These are phyloP conservation scores for Gibbula magus DNA, from an alignment of 2,888 invertebrate species.

Conservation along the genomic window DNA sequence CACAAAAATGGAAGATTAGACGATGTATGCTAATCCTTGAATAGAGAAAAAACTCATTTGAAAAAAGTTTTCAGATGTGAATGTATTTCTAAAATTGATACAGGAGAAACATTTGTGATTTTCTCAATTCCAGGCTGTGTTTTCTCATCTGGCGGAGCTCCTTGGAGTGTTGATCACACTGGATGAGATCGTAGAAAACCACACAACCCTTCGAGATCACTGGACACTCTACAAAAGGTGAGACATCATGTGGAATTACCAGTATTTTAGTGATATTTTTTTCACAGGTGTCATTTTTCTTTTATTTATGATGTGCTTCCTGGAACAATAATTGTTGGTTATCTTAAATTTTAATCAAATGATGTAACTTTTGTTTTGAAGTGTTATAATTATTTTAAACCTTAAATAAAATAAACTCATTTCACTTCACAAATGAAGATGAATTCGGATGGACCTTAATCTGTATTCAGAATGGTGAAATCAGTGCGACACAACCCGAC, in stretches of 20 bases:
- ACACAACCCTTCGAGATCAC: conserved; percentile 80
- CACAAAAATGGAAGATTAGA: too few species aligned
- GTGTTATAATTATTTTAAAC: too few species aligned
- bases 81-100: too few species aligned
- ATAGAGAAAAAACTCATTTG: too few species aligned
- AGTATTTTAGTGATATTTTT: neutral
- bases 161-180: conserved; percentile 79
- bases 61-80: too few species aligned
- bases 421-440: too few species aligned
- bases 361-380: too few species aligned
- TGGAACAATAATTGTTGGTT: neutral
- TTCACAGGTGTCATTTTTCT: neutral
- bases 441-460: too few species aligned
- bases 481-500: conserved; percentile 82
- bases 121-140: conserved; percentile 69
- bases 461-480: conserved; percentile 78
- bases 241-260: neutral
- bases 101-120: too few species aligned
- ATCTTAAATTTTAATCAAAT: too few species aligned
- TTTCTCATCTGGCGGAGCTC: conserved; percentile 76
- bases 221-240: conserved; percentile 86
- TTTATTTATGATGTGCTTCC: neutral
- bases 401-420: too few species aligned
- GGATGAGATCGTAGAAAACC: conserved; percentile 81
- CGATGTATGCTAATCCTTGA: too few species aligned